Conservation (phyloP, 2,888 invertebrate species). For the Cosmopolites sordidus region DNA sequence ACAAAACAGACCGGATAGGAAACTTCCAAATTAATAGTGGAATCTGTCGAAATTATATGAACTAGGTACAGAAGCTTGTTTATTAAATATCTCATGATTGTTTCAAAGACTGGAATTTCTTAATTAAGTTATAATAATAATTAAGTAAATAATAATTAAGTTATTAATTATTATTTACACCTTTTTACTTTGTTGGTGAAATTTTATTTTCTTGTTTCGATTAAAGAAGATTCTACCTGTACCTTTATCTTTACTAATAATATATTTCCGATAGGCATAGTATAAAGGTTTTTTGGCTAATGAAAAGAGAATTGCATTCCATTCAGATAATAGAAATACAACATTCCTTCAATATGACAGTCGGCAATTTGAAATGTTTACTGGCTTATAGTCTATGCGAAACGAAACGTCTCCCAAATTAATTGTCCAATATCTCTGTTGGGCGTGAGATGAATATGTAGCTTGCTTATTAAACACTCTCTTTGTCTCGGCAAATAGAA, state of each 20-base stretch:
- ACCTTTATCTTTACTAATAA: too few species aligned
- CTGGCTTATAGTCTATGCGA: conserved; percentile 1
- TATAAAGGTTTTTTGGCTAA: too few species aligned
- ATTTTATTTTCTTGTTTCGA: too few species aligned
- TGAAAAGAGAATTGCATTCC: too few species aligned
- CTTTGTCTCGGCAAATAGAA: not conserved
- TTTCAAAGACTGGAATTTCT: not conserved
- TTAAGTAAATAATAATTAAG: too few species aligned
- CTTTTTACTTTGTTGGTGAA: too few species aligned
- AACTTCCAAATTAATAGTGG: not conserved
- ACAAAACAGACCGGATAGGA: too few species aligned
- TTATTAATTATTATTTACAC: too few species aligned
- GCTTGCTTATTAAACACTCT: conserved; percentile 1
- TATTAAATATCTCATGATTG: not conserved
- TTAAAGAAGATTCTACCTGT: too few species aligned
- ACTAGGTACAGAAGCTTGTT: not conserved
- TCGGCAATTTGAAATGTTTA: conserved; percentile 1
- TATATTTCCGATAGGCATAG: too few species aligned
- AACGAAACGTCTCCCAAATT: not conserved
- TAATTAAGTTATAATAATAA: too few species aligned
- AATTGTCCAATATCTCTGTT: not conserved
- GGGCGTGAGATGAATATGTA: conserved; percentile 1
- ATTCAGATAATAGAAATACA: not conserved
- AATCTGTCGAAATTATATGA: not conserved
- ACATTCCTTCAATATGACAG: conserved; percentile 1